These are phyloP conservation scores for Yponomeuta plumbellus DNA, from an alignment of 2,888 invertebrate species.

Conservation along the genomic window DNA sequence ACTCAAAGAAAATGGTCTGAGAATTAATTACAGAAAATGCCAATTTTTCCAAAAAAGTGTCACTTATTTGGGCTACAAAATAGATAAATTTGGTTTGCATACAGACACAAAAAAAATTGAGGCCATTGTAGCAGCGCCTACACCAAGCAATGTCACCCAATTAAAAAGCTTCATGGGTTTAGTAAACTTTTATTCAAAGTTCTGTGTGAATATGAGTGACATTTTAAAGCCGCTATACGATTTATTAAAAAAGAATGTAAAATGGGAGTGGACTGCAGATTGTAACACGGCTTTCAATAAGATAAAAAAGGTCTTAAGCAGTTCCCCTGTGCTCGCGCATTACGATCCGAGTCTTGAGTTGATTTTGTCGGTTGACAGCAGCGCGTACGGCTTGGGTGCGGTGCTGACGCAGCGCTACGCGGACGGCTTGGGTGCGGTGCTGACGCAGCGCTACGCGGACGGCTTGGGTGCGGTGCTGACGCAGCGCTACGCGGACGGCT, in stretches of 20 bases:
- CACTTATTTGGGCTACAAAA: too few species aligned
- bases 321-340: conserved; percentile 19
- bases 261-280: conserved; percentile 12
- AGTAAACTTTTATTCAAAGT: too few species aligned
- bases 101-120: too few species aligned
- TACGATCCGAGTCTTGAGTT: conserved; percentile 20
- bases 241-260: conserved; percentile 5
- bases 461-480: too few species aligned
- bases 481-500: conserved; percentile 22
- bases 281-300: conserved; percentile 20
- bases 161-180: too few species aligned
- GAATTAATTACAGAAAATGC: conserved; percentile 26
- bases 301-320: conserved; percentile 16
- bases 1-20: conserved; percentile 20
- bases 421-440: too few species aligned
- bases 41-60: conserved; percentile 26
- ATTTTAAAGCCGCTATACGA: conserved; percentile 15
- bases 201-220: too few species aligned
- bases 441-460: too few species aligned
- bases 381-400: conserved; percentile 27
- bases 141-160: too few species aligned
- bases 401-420: too few species aligned
- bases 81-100: too few species aligned
- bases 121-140: too few species aligned
- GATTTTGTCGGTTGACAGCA: conserved; percentile 28